These are phyloP conservation scores for Drosophila tristis DNA, from an alignment of 1,140 invertebrate species.

Conservation along the genomic window DNA sequence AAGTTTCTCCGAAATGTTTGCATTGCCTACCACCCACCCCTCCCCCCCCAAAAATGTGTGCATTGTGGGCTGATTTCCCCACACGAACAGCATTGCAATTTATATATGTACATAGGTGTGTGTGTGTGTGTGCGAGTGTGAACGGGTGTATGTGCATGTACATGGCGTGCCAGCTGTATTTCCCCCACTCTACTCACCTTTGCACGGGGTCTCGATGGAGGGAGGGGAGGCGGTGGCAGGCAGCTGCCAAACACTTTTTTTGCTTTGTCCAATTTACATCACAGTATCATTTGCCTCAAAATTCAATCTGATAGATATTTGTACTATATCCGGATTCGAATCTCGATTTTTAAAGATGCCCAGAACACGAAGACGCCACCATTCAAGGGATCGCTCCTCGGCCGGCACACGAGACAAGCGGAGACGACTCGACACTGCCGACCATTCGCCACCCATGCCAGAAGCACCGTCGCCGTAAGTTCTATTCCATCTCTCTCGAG, in stretches of 20 bases:
- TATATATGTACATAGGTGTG: neutral
- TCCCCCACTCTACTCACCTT: constrained; percentile 45
- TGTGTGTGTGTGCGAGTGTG: constrained; percentile 14
- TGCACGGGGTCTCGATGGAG: constrained; percentile 7
- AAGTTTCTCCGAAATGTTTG: constrained; percentile 10
- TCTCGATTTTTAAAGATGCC: constrained; percentile 87
- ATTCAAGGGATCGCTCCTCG: constrained; percentile 87
- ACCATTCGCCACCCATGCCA: constrained; percentile 71
- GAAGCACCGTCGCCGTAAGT: constrained; percentile 82
- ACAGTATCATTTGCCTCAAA: constrained; percentile 13
- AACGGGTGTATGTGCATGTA: neutral
- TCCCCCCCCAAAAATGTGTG: constrained; percentile 15
- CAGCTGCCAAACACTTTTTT: constrained; percentile 9
- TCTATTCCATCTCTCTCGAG: constrained; percentile 13
- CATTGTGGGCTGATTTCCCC: constrained; percentile 22
- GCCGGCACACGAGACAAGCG: constrained; percentile 86
- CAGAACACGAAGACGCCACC: constrained; percentile 90
- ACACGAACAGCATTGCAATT: constrained; percentile 50
- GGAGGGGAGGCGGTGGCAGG: constrained; percentile 5
- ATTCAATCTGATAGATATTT: constrained; percentile 16
- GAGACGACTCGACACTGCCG: constrained; percentile 85
- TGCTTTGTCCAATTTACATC: neutral
- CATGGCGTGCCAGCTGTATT: constrained; percentile 38
- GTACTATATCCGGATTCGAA: neutral
- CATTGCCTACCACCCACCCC: no score